phyloP scores from a whole-genome alignment of 64 coral and sea anemone genomes.

The Astreopora myriophthalma region DNA sequence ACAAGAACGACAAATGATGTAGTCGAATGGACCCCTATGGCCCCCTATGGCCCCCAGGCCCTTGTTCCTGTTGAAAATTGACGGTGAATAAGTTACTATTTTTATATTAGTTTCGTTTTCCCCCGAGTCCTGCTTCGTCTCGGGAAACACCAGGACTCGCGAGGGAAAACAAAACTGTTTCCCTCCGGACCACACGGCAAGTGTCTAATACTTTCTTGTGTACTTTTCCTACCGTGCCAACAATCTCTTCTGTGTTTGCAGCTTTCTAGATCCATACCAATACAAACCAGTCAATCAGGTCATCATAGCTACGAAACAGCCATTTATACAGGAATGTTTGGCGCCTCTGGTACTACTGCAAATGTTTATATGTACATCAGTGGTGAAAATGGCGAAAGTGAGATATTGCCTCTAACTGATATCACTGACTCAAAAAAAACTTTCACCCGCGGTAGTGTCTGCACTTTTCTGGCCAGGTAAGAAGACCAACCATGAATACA shows the following conservation, averaged over 20 bases:
- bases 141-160: no score
- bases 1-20: no score
- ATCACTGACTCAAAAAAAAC: conserved; percentile 14
- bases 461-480: conserved; percentile 29
- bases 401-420: conserved; percentile 42
- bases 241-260: neutral
- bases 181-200: no score
- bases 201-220: no score
- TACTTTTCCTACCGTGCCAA: no score
- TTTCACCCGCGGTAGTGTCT: conserved; percentile 75
- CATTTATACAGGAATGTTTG: conserved; percentile 78
- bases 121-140: no score
- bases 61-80: no score
- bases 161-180: no score
- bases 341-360: conserved; percentile 76
- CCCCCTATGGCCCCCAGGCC: no score
- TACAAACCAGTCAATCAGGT: neutral
- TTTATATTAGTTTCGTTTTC: no score
- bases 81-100: no score
- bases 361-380: conserved; percentile 75
- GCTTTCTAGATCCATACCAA: neutral
- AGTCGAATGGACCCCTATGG: no score
- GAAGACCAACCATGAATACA: neutral
- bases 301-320: conserved; percentile 64
- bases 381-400: conserved; percentile 50